Base-by-base conservation (phyloP, 2,113 vertebrate species). In the Eonycteris spelaea region DNA sequence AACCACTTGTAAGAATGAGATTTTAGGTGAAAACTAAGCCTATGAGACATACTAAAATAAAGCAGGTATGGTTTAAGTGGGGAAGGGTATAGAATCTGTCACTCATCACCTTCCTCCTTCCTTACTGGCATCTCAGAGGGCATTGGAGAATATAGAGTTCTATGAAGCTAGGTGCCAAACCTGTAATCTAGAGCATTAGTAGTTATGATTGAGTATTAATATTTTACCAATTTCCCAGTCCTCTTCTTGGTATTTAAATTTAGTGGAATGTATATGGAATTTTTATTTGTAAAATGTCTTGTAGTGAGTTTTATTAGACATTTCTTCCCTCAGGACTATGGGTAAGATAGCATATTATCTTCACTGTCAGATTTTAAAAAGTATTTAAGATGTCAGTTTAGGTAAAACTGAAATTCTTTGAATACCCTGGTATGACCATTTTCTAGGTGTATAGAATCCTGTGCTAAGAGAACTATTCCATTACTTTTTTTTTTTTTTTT, bases 211-310 rank as follows among this genome's bases (percentile, higher is more conserved):
- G 30, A 70, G 24, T 22, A 38, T 30, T 38, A 38, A 26, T 22
- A 45, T 5, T 61, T 22, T 85, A 30, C 14, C 43, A 63, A 26
- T 51, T 86, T 83, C 40, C 51, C 15, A 26, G 13, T 40, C 16
- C 0, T 90, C 1, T 68, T 70, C 78, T 63, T 68, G 74, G 24
- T 68, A 40, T 86, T 90, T 97, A 84, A 84, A 84, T 43, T 94
- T 80, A 70, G 19, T 90, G 33, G 8, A 38, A 70, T 70, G 33
- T 38, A 15, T 45, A 6, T 79, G 18, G 26, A 84, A 35, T 51
- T 57, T 90, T 89, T 65, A 55, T 74, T 78, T 55, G 26, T 74
- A 86, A 96, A 82, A 84, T 95, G 11, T 13, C 19, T 79, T 70
- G 12, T 61, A 19, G 15, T 92, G 71, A 57, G 19, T 79, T 94